Evolutionary conservation across 2,888 invertebrate genomes (phyloP).

Genomic region (Sesia bembeciformis): DNA sequence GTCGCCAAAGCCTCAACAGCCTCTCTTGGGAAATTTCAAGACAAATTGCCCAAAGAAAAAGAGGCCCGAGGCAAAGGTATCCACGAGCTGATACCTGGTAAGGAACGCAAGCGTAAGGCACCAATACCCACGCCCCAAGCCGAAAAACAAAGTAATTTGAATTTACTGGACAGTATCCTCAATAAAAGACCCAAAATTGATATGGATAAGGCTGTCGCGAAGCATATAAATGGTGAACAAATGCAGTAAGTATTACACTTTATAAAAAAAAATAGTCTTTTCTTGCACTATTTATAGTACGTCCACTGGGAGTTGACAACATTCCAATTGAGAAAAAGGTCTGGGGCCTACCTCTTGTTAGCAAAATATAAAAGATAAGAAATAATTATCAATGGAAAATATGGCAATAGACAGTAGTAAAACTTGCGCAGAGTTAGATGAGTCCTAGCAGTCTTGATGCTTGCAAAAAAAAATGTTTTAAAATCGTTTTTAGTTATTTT

Average conservation of each 20-base stretch:
- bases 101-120: constrained; percentile 78
- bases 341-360: too few relatives aligned
- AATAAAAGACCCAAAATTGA: constrained; percentile 86
- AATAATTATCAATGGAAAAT: too few relatives aligned
- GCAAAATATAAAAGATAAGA: too few relatives aligned
- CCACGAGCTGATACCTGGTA: constrained; percentile 79
- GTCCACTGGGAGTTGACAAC: too few relatives aligned
- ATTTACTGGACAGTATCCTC: constrained; percentile 81
- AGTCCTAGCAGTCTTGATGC: too few relatives aligned
- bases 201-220: constrained; percentile 83
- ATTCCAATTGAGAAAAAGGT: too few relatives aligned
- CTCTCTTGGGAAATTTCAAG: constrained; percentile 95
- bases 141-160: constrained; percentile 81
- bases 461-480: too few relatives aligned
- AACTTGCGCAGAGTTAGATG: too few relatives aligned
- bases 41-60: constrained; percentile 91
- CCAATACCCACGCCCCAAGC: constrained; percentile 77
- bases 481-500: too few relatives aligned
- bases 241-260: constrained; percentile 76
- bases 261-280: neutral
- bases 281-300: too few relatives aligned
- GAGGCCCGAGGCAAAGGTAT: constrained; percentile 83
- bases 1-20: constrained; percentile 95
- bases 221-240: constrained; percentile 78
- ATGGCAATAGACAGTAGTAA: too few relatives aligned